Evolutionary conservation across 2,888 invertebrate genomes (phyloP).

Genomic region (Mylabris sibirica): DNA sequence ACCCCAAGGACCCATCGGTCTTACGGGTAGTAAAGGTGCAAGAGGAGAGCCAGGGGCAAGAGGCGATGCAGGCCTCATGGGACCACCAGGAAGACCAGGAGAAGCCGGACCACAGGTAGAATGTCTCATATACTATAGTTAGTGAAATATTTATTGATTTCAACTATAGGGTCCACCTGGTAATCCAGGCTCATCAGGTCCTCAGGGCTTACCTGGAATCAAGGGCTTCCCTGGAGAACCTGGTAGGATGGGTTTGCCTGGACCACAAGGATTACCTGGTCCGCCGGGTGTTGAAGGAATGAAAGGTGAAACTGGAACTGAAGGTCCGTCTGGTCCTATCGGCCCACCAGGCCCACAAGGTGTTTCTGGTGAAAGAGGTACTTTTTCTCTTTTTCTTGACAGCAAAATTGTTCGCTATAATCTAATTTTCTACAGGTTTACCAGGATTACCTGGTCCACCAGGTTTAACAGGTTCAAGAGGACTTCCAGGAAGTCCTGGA

Average conservation of each 20-base stretch:
- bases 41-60: slow-evolving; percentile 79
- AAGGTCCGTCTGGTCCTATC: slow-evolving; percentile 73
- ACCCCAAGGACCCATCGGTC: slow-evolving; percentile 66
- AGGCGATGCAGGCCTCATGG: slow-evolving; percentile 77
- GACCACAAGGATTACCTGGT: slow-evolving; percentile 75
- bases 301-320: slow-evolving; percentile 78
- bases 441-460: slow-evolving; percentile 70
- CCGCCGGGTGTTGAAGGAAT: slow-evolving; percentile 74
- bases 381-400: slow-evolving; percentile 44
- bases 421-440: slow-evolving; percentile 52
- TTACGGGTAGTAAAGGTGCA: slow-evolving; percentile 76
- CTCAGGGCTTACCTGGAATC: slow-evolving; percentile 73
- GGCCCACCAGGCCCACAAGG: slow-evolving; percentile 78
- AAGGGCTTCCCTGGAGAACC: slow-evolving; percentile 77
- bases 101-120: slow-evolving; percentile 75
- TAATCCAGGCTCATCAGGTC: slow-evolving; percentile 72
- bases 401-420: not conserved
- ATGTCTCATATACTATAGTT: slow-evolving; percentile 9
- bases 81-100: slow-evolving; percentile 81
- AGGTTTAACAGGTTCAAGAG: slow-evolving; percentile 72
- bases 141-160: slow-evolving; percentile 13
- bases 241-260: slow-evolving; percentile 73
- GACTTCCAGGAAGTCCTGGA: slow-evolving; percentile 73
- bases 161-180: slow-evolving; percentile 74
- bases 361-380: slow-evolving; percentile 70